phyloP scores from a whole-genome alignment of 2,888 invertebrate genomes.

The Drymonia ruficornis region DNA sequence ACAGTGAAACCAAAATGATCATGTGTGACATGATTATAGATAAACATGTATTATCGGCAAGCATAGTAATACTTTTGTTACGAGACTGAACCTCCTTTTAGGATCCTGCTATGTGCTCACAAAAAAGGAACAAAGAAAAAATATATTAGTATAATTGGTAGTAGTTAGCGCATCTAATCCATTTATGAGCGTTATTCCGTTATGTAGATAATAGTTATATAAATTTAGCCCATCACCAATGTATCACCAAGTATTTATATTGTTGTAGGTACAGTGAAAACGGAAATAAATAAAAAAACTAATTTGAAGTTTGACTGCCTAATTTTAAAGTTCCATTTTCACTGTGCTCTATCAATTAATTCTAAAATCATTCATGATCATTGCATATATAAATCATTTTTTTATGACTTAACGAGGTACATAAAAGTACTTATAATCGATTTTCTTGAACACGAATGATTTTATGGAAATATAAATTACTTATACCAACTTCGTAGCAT shows the following conservation, averaged over 20 bases:
- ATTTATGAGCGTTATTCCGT: conserved; percentile 45
- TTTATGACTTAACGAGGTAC: neutral
- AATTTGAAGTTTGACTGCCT: neutral
- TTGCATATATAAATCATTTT: neutral
- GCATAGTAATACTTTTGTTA: conserved; percentile 79
- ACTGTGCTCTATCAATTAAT: conserved; percentile 12
- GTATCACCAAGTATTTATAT: conserved; percentile 28
- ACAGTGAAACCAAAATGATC: conserved; percentile 62
- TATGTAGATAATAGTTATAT: conserved; percentile 43
- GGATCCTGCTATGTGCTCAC: conserved; percentile 84
- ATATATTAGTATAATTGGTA: conserved; percentile 77
- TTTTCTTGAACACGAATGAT: conserved; percentile 44
- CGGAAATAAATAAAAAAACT: conserved; percentile 15
- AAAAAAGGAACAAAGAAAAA: conserved; percentile 78
- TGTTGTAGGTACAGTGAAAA: conserved; percentile 32
- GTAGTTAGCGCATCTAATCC: conserved; percentile 53
- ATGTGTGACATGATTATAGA: conserved; percentile 65
- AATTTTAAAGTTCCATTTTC: conserved; percentile 24
- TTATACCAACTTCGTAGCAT: conserved; percentile 40
- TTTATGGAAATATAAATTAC: conserved; percentile 27
- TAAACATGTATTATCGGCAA: conserved; percentile 76
- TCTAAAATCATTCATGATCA: conserved; percentile 35
- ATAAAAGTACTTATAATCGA: neutral
- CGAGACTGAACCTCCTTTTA: conserved; percentile 81
- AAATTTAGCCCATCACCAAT: conserved; percentile 60